Percentiles rank a stretch among this genome's conserved stretches.
These are phyloP conservation scores for Ormyrus nitidulus DNA, from an alignment of 2,888 invertebrate species.

Conservation along the genomic window DNA sequence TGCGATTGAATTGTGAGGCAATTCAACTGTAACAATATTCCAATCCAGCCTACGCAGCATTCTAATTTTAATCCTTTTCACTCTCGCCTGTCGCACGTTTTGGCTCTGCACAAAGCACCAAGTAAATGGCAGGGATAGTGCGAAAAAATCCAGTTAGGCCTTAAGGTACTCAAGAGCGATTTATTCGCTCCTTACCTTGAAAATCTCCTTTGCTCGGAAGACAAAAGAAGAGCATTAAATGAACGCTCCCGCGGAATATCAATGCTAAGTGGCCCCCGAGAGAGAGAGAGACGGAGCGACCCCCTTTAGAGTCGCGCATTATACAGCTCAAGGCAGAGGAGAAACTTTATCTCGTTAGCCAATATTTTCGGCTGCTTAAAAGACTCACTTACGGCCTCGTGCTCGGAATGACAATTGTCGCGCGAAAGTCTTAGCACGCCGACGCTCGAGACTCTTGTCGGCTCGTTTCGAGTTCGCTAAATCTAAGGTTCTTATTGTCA, in stretches of 20 bases:
- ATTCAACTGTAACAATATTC: too few species aligned
- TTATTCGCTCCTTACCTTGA: slow-evolving; percentile 58
- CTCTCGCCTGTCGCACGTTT: too few species aligned
- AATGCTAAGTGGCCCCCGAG: slow-evolving; percentile 59
- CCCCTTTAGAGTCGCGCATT: slow-evolving; percentile 25
- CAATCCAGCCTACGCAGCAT: too few species aligned
- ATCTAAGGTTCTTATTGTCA: too few species aligned
- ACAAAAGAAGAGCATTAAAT: slow-evolving; percentile 68
- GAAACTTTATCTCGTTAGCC: slow-evolving; percentile 56
- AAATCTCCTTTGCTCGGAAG: slow-evolving; percentile 61
- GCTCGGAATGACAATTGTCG: slow-evolving; percentile 50
- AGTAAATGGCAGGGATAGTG: too few species aligned
- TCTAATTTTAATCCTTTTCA: too few species aligned
- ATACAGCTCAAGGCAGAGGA: background rate
- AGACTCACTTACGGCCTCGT: slow-evolving; percentile 43
- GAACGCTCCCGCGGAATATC: slow-evolving; percentile 65
- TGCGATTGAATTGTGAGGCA: too few species aligned
- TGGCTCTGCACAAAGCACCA: too few species aligned
- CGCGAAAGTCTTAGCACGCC: background rate
- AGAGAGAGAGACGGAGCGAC: background rate
- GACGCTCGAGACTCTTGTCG: background rate
- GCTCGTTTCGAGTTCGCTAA: background rate
- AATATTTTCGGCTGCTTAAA: slow-evolving; percentile 48
- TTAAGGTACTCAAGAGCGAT: slow-evolving; percentile 44
- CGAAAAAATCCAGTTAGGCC: background rate